A percentile compares a stretch with the other conserved stretches of the same genome.
These are phyloP conservation scores for Patella pellucida DNA, from an alignment of 2,888 invertebrate genomes.

Conservation along the genomic window DNA sequence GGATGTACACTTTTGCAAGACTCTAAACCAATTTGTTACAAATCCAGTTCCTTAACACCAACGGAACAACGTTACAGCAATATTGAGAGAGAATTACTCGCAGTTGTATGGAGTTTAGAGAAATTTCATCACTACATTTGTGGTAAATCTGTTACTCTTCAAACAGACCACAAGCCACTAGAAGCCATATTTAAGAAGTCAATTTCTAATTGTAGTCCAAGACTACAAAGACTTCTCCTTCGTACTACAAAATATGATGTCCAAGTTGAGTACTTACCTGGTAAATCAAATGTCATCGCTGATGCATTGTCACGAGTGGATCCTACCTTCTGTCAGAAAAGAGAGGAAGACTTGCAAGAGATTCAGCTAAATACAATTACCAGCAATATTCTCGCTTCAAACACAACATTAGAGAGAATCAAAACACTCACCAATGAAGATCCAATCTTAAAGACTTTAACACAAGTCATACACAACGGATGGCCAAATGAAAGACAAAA, in stretches of 20 bases:
- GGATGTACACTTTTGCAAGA: constrained; percentile 41
- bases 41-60: constrained; percentile 35
- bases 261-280: constrained; percentile 18
- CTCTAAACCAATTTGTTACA: constrained; percentile 40
- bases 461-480: background rate
- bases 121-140: constrained; percentile 34
- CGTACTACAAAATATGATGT: constrained; percentile 29
- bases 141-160: constrained; percentile 29
- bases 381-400: background rate
- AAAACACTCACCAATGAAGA: constrained; percentile 17
- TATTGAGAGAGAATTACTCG: constrained; percentile 39
- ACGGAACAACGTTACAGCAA: constrained; percentile 35
- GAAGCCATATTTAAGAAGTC: constrained; percentile 31
- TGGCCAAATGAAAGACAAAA: constrained; percentile 12
- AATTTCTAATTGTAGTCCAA: constrained; percentile 15
- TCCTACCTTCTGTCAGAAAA: background rate
- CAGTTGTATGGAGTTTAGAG: constrained; percentile 33
- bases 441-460: background rate
- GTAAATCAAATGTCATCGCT: constrained; percentile 27
- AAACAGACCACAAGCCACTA: constrained; percentile 39
- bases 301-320: constrained; percentile 19
- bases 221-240: constrained; percentile 34
- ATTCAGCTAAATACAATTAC: background rate
- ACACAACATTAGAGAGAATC: background rate
- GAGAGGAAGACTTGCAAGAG: background rate